phyloP scores from a whole-genome alignment of 2,113 vertebrate species.

The Ondatra zibethicus region DNA sequence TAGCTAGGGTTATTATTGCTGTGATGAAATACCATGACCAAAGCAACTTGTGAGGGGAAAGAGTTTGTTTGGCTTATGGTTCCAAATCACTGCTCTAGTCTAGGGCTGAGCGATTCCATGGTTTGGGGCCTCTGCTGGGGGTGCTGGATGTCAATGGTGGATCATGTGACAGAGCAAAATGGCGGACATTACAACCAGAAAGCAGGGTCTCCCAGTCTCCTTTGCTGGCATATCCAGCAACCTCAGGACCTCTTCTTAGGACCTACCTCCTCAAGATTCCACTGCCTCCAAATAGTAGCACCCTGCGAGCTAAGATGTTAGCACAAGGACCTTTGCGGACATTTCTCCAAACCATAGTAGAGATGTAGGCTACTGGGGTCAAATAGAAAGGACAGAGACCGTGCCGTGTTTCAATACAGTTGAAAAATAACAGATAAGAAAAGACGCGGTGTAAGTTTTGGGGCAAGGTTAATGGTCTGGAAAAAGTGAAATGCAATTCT shows the following conservation, averaged over 20 bases:
- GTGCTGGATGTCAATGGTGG: background rate
- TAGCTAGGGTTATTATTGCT: background rate
- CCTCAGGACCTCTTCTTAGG: background rate
- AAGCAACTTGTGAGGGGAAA: background rate
- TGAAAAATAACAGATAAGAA: background rate
- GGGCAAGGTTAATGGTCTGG: background rate
- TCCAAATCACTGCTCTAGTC: background rate
- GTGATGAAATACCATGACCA: background rate
- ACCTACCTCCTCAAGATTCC: background rate
- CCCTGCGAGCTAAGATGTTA: background rate
- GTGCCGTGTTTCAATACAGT: background rate
- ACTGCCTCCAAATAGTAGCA: background rate
- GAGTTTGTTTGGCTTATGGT: background rate
- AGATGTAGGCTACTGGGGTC: too few species aligned
- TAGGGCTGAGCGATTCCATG: too few species aligned
- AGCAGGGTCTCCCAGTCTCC: too few species aligned
- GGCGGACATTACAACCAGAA: background rate
- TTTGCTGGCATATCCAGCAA: background rate
- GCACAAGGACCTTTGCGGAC: background rate
- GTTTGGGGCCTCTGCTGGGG: background rate
- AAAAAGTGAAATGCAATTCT: background rate
- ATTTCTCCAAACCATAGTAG: background rate
- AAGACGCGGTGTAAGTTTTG: background rate
- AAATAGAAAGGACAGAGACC: background rate
- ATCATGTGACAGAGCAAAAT: background rate